Percentiles rank a stretch among this genome's conserved stretches.
Conservation (phyloP, 2,797 vertebrate genomes). For the Malurus splendens region DNA sequence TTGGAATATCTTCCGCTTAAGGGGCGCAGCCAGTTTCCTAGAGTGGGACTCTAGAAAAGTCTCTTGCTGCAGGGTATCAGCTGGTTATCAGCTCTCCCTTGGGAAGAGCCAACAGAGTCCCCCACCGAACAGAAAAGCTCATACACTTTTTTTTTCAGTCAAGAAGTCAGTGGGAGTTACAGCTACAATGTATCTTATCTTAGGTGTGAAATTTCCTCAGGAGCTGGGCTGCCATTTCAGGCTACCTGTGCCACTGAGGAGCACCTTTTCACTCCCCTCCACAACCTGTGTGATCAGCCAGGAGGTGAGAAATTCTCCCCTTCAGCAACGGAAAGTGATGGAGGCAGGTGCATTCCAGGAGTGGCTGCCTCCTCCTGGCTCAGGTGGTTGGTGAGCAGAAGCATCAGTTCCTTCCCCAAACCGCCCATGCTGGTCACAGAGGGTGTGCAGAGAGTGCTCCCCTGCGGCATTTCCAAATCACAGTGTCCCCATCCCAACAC, state of each 20-base stretch:
- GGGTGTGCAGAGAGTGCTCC: background rate
- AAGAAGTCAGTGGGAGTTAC: background rate
- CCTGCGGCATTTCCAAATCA: background rate
- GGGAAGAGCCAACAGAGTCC: background rate
- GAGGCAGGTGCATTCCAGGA: background rate
- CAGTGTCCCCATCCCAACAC: background rate
- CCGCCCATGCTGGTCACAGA: rapidly evolving
- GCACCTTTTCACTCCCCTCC: background rate
- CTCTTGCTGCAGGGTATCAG: background rate
- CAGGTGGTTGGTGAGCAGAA: background rate
- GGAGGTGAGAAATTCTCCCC: background rate
- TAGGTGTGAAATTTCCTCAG: background rate
- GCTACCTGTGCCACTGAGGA: background rate
- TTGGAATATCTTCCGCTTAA: background rate
- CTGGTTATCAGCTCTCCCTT: background rate
- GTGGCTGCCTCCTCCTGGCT: rapidly evolving
- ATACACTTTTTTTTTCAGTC: background rate
- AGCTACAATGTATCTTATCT: background rate
- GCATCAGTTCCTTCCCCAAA: background rate
- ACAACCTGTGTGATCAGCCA: background rate
- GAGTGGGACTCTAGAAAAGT: background rate
- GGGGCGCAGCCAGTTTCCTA: rapidly evolving
- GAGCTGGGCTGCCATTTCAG: rapidly evolving
- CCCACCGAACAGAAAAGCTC: background rate
- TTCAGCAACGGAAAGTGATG: rapidly evolving